phyloP scores from a whole-genome alignment of 2,797 vertebrate genomes.

The Todus mexicanus region DNA sequence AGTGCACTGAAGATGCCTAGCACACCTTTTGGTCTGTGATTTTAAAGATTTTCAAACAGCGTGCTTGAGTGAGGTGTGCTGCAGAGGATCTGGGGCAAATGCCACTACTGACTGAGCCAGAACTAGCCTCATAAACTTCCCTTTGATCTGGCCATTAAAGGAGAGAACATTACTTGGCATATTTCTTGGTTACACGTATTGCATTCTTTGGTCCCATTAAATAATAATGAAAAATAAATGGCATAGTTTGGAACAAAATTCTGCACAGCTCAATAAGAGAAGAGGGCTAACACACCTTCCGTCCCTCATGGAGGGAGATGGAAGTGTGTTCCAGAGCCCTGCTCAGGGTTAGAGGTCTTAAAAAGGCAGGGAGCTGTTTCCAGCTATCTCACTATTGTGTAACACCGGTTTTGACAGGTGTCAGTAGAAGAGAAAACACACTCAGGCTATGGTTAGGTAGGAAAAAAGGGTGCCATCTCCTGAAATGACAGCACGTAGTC shows the following conservation, averaged over 20 bases:
- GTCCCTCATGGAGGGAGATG: neutral
- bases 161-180: constrained; percentile 63
- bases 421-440: neutral
- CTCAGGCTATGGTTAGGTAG: neutral
- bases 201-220: constrained; percentile 62
- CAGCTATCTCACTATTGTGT: neutral
- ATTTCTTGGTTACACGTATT: constrained; percentile 59
- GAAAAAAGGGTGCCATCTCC: neutral
- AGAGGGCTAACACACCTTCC: neutral
- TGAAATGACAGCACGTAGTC: neutral
- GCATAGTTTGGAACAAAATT: constrained; percentile 33
- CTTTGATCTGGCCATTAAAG: constrained; percentile 56
- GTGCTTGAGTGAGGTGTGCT: neutral
- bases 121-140: constrained; percentile 44
- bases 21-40: neutral
- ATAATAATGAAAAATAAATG: constrained; percentile 68
- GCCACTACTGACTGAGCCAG: constrained; percentile 14
- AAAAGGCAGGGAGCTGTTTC: neutral
- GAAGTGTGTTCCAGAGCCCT: neutral
- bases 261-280: constrained; percentile 23
- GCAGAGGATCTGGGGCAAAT: constrained; percentile 40
- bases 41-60: neutral
- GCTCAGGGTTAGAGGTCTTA: neutral
- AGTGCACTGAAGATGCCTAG: neutral
- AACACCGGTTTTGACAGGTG: neutral